Evolutionary conservation across 2,113 vertebrate species (phyloP), one percentile per base, ranked within the genome.

Genomic region (Verasper variegatus): DNA sequence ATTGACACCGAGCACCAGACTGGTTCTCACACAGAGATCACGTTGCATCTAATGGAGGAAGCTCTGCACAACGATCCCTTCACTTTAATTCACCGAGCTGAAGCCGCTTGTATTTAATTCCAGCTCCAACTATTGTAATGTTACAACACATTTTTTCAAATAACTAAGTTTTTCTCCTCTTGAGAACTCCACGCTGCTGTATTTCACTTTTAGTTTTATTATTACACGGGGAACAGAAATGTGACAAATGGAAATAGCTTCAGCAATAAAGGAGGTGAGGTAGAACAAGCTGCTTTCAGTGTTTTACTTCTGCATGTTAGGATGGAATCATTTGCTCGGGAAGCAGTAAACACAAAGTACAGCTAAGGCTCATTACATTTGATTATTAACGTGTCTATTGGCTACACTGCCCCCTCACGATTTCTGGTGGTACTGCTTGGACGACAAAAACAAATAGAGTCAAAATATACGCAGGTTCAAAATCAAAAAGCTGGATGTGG

Each of bases 1-100:
- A 27, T 65, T 78, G 71, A 78, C 23, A 23, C 8, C 17, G 12
- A 67, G 42, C 55, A 81, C 64, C 74, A 78, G 54, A 31, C 56
- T 66, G 55, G 6, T 26, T 63, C 68, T 58, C 54, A 63, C 60
- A 20, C 37, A 47, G 51, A 21, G 62, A 78, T 85, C 40, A 15
- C 18, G 45, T 72, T 84, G 59, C 62, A 63, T 78, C 27, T 80
- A 40, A 75, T 71, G 45, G 68, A 76, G 59, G 26, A 35, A 55
- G 42, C 45, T 49, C 17, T 4, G 45, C 40, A 42, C 40, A 4
- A 42, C 12, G 40, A 42, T 42, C 40, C 40, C 40, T 12, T 42
- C 2, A 12, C 3, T 11, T 13, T 51, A 15, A 77, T 74, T 5
- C 58, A 56, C 35, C 23, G 17, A 47, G 10, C 20, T 31, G n/a